Evolutionary conservation across 2,888 invertebrate species (phyloP), one percentile per base, ranked within the genome.

Genomic region (Aethes cnicana): DNA sequence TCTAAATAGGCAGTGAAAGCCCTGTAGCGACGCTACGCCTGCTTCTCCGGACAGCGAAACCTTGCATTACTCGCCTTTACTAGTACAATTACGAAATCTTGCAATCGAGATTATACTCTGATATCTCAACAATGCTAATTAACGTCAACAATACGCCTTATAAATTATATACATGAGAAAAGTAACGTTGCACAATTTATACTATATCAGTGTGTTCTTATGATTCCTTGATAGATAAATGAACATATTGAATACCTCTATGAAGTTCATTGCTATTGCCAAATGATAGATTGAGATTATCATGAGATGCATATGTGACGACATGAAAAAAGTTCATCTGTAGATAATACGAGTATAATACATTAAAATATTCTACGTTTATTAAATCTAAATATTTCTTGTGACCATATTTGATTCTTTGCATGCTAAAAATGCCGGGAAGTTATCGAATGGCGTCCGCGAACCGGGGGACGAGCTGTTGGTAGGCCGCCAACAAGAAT

Each of bases 1-100:
- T 63, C 63, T 49, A 71, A 76, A 74, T 77, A 74, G 68, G 72
- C 69, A 80, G 75, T 75, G 80, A 81, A 80, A 81, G 77, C 72
- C 59, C 37, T 53, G 26, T 56, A 46, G 49, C 49, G 53, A 54
- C 42, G 55, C 56, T 59, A 54, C 50, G 55, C 54, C 56, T 59
- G 33, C 48, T 58, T 57, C 61, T 63, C 46, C n/a, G 11, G 9
- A 25, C 42, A 28, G 37, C 48, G 25, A 35, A 48, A 58, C 55
- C 46, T 53, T 60, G 59, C 59, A 57, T 55, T 61, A 64, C 65
- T 66, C 68, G 65, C 70, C 63, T 72, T 66, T 61, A 60, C 42
- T 57, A 58, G 60, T 72, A 73, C 70, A 74, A 73, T 74, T 73
- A 72, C 62, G 63, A 64, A 56, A 71, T 77, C 73, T 68, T 66